Conservation (phyloP, 2,888 invertebrate species). For the Cosmia pyralina region DNA sequence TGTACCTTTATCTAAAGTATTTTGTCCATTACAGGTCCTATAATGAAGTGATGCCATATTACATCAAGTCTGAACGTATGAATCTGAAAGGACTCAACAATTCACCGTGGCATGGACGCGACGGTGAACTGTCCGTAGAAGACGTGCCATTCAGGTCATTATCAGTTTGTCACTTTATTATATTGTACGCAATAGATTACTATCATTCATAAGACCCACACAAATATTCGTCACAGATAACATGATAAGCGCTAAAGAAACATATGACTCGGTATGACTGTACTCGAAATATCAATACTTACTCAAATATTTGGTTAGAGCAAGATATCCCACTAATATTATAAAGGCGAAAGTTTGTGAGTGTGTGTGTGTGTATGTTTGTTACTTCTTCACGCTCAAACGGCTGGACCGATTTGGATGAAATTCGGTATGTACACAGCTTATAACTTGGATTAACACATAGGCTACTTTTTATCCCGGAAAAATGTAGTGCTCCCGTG, state of each 20-base stretch:
- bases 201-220: constrained; percentile 1
- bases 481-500: too few relatives aligned
- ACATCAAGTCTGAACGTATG: constrained; percentile 91
- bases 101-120: constrained; percentile 90
- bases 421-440: too few relatives aligned
- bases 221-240: constrained; percentile 29
- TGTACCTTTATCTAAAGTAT: not conserved
- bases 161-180: not conserved
- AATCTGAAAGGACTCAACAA: constrained; percentile 83
- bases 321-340: too few relatives aligned
- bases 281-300: constrained; percentile 3
- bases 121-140: constrained; percentile 91
- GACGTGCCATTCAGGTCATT: constrained; percentile 90
- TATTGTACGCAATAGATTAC: constrained; percentile 16
- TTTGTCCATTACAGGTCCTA: constrained; percentile 87
- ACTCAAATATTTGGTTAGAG: too few relatives aligned
- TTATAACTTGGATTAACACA: too few relatives aligned
- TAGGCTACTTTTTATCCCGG: too few relatives aligned
- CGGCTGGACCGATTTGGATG: too few relatives aligned
- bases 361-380: too few relatives aligned
- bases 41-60: constrained; percentile 90
- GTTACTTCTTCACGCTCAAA: too few relatives aligned
- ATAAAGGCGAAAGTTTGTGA: too few relatives aligned
- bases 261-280: constrained; percentile 17
- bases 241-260: constrained; percentile 24